Conservation (phyloP, 2,113 vertebrate genomes). For the Xiphorhynchus elegans region DNA sequence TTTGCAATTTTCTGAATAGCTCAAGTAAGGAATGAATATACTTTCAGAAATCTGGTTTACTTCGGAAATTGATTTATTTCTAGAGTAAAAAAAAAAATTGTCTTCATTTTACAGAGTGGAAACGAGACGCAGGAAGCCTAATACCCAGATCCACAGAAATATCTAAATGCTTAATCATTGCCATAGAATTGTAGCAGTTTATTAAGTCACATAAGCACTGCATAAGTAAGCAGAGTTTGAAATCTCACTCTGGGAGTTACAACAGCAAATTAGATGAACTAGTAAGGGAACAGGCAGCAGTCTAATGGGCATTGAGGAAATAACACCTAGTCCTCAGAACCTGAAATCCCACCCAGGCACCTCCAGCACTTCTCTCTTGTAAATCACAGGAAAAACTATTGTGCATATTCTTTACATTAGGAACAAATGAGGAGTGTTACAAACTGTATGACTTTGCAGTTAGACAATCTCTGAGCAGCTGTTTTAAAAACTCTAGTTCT, state of each 20-base stretch:
- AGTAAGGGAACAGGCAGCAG: background rate
- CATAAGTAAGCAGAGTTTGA: background rate
- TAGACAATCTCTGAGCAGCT: background rate
- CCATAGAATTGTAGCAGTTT: background rate
- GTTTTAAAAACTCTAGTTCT: background rate
- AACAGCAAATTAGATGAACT: background rate
- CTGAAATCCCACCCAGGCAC: background rate
- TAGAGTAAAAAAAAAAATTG: background rate
- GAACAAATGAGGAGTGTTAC: background rate
- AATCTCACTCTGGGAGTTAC: background rate
- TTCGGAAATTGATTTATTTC: background rate
- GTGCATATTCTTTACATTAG: background rate
- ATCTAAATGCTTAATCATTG: rapidly evolving
- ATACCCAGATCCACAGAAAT: background rate
- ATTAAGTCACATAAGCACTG: background rate
- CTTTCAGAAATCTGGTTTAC: background rate
- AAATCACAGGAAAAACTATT: background rate
- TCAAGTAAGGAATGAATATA: background rate
- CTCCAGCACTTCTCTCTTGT: background rate
- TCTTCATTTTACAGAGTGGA: background rate
- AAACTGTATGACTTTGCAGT: background rate
- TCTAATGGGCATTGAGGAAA: background rate
- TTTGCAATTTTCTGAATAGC: background rate
- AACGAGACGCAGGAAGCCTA: background rate
- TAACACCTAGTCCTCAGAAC: background rate